Percentiles rank a stretch among this genome's conserved stretches.
phyloP scores from a whole-genome alignment of 2,888 invertebrate species.

The Cephus spinipes region DNA sequence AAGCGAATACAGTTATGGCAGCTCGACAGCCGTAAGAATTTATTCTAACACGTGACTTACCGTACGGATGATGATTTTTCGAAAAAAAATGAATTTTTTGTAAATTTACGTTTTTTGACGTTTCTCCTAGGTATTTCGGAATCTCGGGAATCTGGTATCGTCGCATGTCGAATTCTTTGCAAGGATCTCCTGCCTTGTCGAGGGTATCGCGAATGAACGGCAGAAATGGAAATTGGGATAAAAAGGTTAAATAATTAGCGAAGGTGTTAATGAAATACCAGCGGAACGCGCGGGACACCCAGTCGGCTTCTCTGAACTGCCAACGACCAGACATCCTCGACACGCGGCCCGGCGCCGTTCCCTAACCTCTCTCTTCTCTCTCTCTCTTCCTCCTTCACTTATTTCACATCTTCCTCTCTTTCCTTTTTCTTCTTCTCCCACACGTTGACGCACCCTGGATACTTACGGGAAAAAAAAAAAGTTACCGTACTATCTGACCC shows the following conservation, averaged over 20 bases:
- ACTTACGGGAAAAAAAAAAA: background rate
- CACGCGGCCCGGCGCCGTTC: slow-evolving; percentile 64
- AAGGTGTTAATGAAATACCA: slow-evolving; percentile 67
- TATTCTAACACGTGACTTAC: no score
- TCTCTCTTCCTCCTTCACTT: background rate
- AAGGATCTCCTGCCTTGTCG: background rate
- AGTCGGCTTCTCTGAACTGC: slow-evolving; percentile 66
- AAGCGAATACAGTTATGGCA: background rate
- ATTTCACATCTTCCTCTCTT: slow-evolving; percentile 3
- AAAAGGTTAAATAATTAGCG: slow-evolving; percentile 65
- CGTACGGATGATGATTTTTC: no score
- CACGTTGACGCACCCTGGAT: background rate
- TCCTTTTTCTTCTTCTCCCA: slow-evolving; percentile 25
- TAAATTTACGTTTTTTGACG: background rate
- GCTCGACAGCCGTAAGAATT: background rate
- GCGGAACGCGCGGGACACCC: slow-evolving; percentile 62
- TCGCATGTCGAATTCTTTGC: background rate
- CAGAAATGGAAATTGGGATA: slow-evolving; percentile 18
- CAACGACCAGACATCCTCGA: slow-evolving; percentile 61
- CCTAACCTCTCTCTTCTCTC: slow-evolving; percentile 30
- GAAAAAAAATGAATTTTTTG: background rate
- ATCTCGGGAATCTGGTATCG: background rate
- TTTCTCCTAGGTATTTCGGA: background rate
- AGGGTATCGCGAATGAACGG: background rate
- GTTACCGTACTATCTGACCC: background rate